Evolutionary conservation across 2,113 vertebrate species (phyloP), one percentile per base, ranked within the genome.

Genomic region (Panurus biarmicus): DNA sequence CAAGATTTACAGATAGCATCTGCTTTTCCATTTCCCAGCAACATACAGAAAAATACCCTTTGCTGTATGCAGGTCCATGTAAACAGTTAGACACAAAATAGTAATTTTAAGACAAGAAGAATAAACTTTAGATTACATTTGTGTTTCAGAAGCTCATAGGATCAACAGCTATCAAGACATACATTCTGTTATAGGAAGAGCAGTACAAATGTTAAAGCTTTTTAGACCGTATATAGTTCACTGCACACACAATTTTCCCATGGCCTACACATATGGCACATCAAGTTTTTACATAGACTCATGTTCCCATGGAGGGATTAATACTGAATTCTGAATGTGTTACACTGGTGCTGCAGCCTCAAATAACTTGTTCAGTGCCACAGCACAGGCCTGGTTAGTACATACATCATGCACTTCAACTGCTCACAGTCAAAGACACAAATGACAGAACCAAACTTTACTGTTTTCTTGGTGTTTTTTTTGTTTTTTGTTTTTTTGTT

Each of bases 151-250:
- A 94, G 80, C 79, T 92, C 65, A 83, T 50, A 92, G 54, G 76
- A 57, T 91, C 71, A 94, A 94, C 66, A 93, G 86, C 80, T 88
- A 90, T 71, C 54, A 79, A 95, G 94, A 96, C 74, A 94, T 25
- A 95, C 64, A 95, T 93, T 90, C 77, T 88, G 48, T 75, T 75
- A 85, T 17, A 89, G 57, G 79, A 93, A 92, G 38, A 96, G 89
- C 70, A 86, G 66, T 94, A 95, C 87, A 91, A 79, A 96, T 90
- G 64, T 95, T 96, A 94, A 97, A 97, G 96, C 95, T 96, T 95
- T 95, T 89, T 64, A 96, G 77, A 75, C 48, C 8, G 2, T 66
- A 72, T 85, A 82, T 76, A 94, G 25, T 73, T 96, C 77, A 94
- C 90, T 72, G 66, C 56, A 89, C 71, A 87, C 70, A 95, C 60